phyloP scores from a whole-genome alignment of 2,797 vertebrate species.

The Alcedo quadribrachys region DNA sequence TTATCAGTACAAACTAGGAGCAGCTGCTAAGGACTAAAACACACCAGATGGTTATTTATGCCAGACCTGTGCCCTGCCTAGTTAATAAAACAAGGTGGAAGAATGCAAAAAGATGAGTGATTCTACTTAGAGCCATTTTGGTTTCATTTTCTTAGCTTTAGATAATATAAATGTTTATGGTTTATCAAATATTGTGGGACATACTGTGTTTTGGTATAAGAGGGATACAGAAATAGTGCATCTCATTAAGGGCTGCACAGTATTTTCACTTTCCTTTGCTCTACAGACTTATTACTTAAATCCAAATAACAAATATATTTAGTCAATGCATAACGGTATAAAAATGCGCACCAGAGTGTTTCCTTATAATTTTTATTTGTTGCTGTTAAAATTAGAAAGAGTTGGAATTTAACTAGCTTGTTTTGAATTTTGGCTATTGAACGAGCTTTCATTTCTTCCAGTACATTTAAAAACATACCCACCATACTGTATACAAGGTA shows the following conservation, averaged over 20 bases:
- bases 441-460: background rate
- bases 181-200: background rate
- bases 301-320: background rate
- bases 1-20: background rate
- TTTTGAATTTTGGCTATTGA: background rate
- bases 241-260: background rate
- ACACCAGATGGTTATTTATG: background rate
- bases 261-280: background rate
- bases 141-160: background rate
- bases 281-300: background rate
- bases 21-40: conserved; percentile 10
- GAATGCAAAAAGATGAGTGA: background rate
- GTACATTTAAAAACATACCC: background rate
- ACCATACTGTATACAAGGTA: background rate
- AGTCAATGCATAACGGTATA: background rate
- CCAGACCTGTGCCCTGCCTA: background rate
- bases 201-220: background rate
- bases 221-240: background rate
- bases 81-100: background rate
- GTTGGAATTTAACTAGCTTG: background rate
- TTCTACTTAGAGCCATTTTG: background rate
- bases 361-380: background rate
- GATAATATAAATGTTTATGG: fast-evolving
- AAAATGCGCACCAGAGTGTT: background rate
- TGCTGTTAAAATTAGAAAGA: background rate